These are phyloP conservation scores for Egretta garzetta DNA, from an alignment of 2,113 vertebrate species.

Conservation along the genomic window DNA sequence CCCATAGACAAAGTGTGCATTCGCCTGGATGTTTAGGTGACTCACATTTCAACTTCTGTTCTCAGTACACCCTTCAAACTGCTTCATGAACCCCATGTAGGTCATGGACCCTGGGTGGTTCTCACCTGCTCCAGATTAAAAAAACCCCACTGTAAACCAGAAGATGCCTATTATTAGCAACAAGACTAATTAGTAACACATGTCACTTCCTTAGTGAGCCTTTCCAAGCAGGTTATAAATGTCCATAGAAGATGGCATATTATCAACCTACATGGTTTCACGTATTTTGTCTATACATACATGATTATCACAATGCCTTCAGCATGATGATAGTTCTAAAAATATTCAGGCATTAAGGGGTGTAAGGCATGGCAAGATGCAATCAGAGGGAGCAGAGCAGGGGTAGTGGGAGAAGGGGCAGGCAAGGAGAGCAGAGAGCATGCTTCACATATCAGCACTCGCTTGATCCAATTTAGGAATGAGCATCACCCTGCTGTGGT, in stretches of 20 bases:
- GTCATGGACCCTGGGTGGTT: background rate
- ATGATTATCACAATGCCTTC: constrained; percentile 49
- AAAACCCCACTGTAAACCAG: background rate
- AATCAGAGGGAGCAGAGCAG: background rate
- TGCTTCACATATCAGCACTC: constrained; percentile 46
- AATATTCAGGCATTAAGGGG: background rate
- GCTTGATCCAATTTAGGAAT: constrained; percentile 52
- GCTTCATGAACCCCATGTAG: background rate
- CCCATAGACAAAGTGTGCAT: background rate
- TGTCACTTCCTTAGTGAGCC: constrained; percentile 7
- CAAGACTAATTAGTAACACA: constrained; percentile 1
- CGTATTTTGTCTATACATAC: constrained; percentile 13
- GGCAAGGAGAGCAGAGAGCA: constrained; percentile 41
- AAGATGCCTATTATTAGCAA: constrained; percentile 38
- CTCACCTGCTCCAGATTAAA: constrained; percentile 35
- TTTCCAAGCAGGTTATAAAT: constrained; percentile 45
- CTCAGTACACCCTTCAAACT: background rate
- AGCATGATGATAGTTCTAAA: constrained; percentile 41
- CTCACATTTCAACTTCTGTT: background rate
- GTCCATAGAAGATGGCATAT: constrained; percentile 4
- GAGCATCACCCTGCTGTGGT: background rate
- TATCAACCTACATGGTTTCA: background rate
- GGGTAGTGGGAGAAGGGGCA: constrained; percentile 21
- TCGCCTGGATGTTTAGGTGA: background rate
- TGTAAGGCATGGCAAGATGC: background rate